Percentiles rank a stretch among this genome's conserved stretches.
These are phyloP conservation scores for Patella depressa DNA, from an alignment of 2,888 invertebrate species.

Conservation along the genomic window DNA sequence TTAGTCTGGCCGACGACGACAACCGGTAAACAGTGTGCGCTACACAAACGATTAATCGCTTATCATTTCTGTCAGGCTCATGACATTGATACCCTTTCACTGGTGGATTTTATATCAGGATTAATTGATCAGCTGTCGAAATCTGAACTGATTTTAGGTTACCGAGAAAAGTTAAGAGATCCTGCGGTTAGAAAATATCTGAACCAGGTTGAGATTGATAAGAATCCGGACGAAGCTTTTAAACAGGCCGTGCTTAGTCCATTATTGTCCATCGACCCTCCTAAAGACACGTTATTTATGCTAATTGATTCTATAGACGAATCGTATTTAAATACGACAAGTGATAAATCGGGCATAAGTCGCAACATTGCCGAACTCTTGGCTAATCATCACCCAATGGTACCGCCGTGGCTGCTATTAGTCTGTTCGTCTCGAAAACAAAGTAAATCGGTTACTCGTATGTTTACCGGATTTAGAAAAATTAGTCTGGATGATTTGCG, in stretches of 20 bases:
- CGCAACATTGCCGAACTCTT: slow-evolving; percentile 78
- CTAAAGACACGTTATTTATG: slow-evolving; percentile 82
- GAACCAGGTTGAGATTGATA: slow-evolving; percentile 83
- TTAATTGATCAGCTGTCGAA: slow-evolving; percentile 78
- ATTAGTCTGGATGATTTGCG: slow-evolving; percentile 90
- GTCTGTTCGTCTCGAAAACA: slow-evolving; percentile 88
- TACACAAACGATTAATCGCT: slow-evolving; percentile 85
- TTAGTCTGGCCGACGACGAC: slow-evolving; percentile 80
- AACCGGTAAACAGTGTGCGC: slow-evolving; percentile 72
- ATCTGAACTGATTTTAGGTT: slow-evolving; percentile 57
- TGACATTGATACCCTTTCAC: slow-evolving; percentile 78
- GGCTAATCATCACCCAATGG: slow-evolving; percentile 88
- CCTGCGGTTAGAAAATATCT: slow-evolving; percentile 82
- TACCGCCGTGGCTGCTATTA: slow-evolving; percentile 93
- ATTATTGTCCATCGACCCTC: slow-evolving; percentile 84
- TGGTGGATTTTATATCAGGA: slow-evolving; percentile 83
- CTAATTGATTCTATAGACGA: slow-evolving; percentile 95
- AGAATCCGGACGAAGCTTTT: slow-evolving; percentile 92
- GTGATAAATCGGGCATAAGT: slow-evolving; percentile 58
- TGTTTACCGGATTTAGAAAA: slow-evolving; percentile 85
- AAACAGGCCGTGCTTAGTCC: slow-evolving; percentile 90
- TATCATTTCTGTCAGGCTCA: slow-evolving; percentile 82
- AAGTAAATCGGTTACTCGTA: slow-evolving; percentile 82
- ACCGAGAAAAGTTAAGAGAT: slow-evolving; percentile 74
- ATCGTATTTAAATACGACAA: slow-evolving; percentile 65